Evolutionary conservation across 2,113 vertebrate genomes (phyloP), one percentile per base, ranked within the genome.

Genomic region (Uria lomvia): DNA sequence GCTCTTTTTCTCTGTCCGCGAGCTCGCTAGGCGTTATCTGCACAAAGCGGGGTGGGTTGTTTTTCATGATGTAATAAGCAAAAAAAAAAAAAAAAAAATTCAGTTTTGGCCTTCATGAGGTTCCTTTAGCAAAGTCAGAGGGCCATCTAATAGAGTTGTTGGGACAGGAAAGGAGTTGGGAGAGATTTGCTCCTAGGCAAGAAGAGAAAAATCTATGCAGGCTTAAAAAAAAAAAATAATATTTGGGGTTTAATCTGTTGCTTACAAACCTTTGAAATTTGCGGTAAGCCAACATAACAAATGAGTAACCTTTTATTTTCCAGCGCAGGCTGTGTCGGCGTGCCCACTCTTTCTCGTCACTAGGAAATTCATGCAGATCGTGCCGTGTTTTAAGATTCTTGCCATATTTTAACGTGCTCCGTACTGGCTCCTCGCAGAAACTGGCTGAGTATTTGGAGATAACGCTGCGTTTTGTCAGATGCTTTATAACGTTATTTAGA

Each of bases 121-220:
- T 98, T 49, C 98, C 98, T 55, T 94, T 98, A 12, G 98, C 97
- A 78, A 98, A 98, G 89, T 98, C 99, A 6, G 98, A 98, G 94
- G 97, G 96, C 9, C 98, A 98, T 96, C 97, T 99, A 38, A 97
- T 63, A 0, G 98, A 99, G 93, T 97, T 99, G 62, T 91, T 99
- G 97, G 99, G 99, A 23, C 92, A 97, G 85, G 76, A 96, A 79
- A 98, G 96, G 92, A 96, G 75, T 47, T 98, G 98, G 96, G 96
- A 73, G 95, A 98, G 98, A 90, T 99, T 99, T 72, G 98, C 98
- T 86, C 98, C 98, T 5, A 96, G 98, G 94, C 49, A 21, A 80
- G 96, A 91, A 27, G 97, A 97, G 56, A 81, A n/a, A 92, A 91
- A 95, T 78, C 94, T 98, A 89, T 96, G 36, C 96, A 20, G 98